phyloP scores from a whole-genome alignment of 1,140 invertebrate species.

The Papilio glaucus region DNA sequence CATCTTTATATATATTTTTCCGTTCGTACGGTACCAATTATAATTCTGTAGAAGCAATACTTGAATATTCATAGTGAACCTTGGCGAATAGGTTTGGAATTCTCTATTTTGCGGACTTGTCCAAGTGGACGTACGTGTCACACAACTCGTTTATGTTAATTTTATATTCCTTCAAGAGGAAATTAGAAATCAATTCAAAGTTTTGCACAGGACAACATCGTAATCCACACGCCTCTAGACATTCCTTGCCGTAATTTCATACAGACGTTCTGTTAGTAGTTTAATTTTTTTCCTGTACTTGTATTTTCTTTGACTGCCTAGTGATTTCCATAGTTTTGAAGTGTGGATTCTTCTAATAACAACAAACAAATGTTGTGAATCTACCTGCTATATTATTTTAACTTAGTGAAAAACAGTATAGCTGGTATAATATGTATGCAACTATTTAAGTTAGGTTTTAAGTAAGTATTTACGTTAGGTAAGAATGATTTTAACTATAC shows the following conservation, averaged over 20 bases:
- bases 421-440: too few relatives aligned
- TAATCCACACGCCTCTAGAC: neutral
- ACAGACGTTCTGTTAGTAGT: too few relatives aligned
- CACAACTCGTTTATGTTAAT: conserved; percentile 52
- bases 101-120: conserved; percentile 46
- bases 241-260: neutral
- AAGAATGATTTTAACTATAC: too few relatives aligned
- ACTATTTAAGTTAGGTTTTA: too few relatives aligned
- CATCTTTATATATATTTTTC: neutral
- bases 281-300: too few relatives aligned
- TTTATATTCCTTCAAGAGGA: conserved; percentile 53
- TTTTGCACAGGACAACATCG: neutral
- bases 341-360: too few relatives aligned
- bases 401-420: too few relatives aligned
- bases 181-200: conserved; percentile 39
- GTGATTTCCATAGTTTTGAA: too few relatives aligned
- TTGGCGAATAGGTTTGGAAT: conserved; percentile 59
- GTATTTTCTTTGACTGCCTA: too few relatives aligned
- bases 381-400: too few relatives aligned
- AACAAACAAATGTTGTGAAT: too few relatives aligned
- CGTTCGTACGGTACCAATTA: neutral
- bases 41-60: conserved; percentile 25
- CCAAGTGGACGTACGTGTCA: conserved; percentile 43
- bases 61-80: conserved; percentile 63
- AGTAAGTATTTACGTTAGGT: too few relatives aligned